Percentiles rank a stretch among this genome's conserved stretches.
Evolutionary conservation across 1,140 invertebrate species (phyloP).

Genomic region (Magallana angulata): DNA sequence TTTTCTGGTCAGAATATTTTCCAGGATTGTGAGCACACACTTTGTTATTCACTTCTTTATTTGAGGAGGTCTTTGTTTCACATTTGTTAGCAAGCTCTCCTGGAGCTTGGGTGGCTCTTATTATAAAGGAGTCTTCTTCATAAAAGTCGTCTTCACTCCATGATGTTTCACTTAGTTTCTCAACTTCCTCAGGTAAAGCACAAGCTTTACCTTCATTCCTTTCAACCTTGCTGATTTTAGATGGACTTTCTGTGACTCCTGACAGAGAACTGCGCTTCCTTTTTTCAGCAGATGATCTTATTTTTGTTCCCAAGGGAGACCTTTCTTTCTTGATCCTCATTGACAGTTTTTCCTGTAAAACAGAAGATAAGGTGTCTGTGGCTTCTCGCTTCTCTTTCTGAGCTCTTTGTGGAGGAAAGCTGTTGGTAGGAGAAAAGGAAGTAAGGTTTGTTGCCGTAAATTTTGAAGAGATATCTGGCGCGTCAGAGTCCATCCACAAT

Average conservation of each 20-base stretch:
- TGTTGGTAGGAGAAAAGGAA: not conserved
- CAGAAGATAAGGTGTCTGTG: not conserved
- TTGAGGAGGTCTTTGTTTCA: not conserved
- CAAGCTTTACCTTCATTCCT: not conserved
- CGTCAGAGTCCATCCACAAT: not conserved
- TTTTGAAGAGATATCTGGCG: not conserved
- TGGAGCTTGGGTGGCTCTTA: constrained; percentile 52
- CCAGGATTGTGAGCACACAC: not conserved
- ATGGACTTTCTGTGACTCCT: not conserved
- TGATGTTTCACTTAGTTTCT: constrained; percentile 5
- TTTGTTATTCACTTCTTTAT: not conserved
- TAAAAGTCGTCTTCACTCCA: constrained; percentile 59
- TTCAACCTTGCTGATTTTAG: not conserved
- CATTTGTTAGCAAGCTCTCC: not conserved
- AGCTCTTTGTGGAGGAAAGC: not conserved
- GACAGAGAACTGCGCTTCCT: not conserved
- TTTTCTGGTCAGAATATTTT: constrained; percentile 11
- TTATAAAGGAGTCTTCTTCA: constrained; percentile 51
- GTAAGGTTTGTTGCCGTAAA: not conserved
- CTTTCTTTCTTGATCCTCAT: not conserved
- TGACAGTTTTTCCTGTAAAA: not conserved
- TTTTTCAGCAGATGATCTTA: not conserved
- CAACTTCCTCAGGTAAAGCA: not conserved
- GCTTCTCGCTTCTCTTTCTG: not conserved
- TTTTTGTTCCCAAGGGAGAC: not conserved